These are phyloP conservation scores for Melinaea menophilus DNA, from an alignment of 2,888 invertebrate genomes.

Conservation along the genomic window DNA sequence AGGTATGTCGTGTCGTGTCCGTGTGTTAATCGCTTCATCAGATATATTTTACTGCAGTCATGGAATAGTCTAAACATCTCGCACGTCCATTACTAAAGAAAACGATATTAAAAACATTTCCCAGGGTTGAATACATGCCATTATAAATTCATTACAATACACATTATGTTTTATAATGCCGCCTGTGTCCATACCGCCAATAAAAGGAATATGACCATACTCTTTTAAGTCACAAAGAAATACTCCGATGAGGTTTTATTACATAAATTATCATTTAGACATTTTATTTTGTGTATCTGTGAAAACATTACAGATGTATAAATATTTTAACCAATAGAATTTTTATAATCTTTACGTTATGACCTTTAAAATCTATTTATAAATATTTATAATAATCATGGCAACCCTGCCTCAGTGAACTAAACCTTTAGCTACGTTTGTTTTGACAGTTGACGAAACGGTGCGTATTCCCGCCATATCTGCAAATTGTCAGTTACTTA, in stretches of 20 bases:
- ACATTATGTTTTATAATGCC: too few species aligned
- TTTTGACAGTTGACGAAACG: constrained; percentile 46
- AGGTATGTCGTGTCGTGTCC: too few species aligned
- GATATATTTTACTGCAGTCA: constrained; percentile 27
- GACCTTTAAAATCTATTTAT: not conserved
- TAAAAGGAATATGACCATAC: too few species aligned
- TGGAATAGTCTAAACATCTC: constrained; percentile 36
- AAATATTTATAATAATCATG: constrained; percentile 12
- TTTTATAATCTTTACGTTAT: not conserved
- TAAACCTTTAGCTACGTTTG: constrained; percentile 35
- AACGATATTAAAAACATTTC: constrained; percentile 27
- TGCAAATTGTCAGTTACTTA: constrained; percentile 38
- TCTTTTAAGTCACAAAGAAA: too few species aligned
- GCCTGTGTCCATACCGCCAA: too few species aligned
- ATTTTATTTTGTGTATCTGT: too few species aligned
- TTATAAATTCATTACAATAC: not conserved
- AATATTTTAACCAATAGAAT: too few species aligned
- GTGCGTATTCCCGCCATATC: constrained; percentile 37
- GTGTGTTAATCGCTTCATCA: too few species aligned
- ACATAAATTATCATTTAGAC: too few species aligned
- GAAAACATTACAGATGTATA: too few species aligned
- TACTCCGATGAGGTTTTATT: too few species aligned
- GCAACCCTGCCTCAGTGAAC: constrained; percentile 41
- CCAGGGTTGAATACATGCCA: constrained; percentile 22
- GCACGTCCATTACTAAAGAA: constrained; percentile 33